A percentile compares a stretch with the other conserved stretches of the same genome.
Evolutionary conservation across 2,888 invertebrate genomes (phyloP).

Genomic region (Ellobium chinense): DNA sequence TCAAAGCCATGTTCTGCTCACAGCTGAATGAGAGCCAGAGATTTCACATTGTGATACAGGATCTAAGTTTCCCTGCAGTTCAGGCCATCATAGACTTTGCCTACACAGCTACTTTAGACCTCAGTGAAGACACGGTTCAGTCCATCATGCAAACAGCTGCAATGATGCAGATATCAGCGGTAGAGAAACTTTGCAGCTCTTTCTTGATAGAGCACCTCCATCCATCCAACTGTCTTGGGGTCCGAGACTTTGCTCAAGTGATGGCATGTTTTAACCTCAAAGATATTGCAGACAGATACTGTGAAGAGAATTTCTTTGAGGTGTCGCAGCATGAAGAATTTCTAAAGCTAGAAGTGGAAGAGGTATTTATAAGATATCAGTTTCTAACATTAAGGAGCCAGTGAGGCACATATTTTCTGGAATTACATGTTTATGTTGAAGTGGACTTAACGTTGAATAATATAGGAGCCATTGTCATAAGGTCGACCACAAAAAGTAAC

Average conservation of each 20-base stretch:
- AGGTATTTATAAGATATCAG: too few relatives aligned
- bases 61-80: constrained; percentile 36
- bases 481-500: too few relatives aligned
- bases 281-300: constrained; percentile 46
- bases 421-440: too few relatives aligned
- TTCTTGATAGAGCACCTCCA: constrained; percentile 47
- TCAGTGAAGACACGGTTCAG: constrained; percentile 51
- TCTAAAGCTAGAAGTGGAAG: constrained; percentile 45
- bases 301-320: constrained; percentile 50
- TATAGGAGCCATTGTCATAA: too few relatives aligned
- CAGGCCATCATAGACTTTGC: constrained; percentile 48
- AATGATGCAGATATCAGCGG: constrained; percentile 51
- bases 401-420: too few relatives aligned
- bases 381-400: too few relatives aligned
- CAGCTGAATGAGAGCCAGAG: constrained; percentile 48
- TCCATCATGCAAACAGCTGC: constrained; percentile 49
- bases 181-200: constrained; percentile 46
- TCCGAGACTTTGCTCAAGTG: constrained; percentile 48
- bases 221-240: constrained; percentile 52
- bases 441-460: too few relatives aligned
- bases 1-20: constrained; percentile 54
- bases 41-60: constrained; percentile 45
- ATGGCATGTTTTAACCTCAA: constrained; percentile 44
- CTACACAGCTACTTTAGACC: constrained; percentile 41
- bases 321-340: constrained; percentile 52